Evolutionary conservation across 2,888 invertebrate genomes (phyloP), one percentile per base, ranked within the genome.

Genomic region (Ophraella communa): DNA sequence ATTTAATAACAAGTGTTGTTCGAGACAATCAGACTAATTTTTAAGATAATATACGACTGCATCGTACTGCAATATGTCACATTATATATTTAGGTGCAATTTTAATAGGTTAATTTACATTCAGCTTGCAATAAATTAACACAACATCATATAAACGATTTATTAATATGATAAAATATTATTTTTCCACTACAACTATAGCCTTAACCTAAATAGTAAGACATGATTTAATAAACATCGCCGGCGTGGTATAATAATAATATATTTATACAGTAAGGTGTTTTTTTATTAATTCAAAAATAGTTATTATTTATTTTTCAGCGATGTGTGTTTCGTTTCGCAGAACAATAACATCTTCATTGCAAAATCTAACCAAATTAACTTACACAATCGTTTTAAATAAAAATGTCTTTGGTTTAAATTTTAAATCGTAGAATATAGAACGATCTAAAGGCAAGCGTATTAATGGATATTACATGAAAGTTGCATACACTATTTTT

Each of bases 121-220:
- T 39, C 39, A 39, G 17, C 52, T 59, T 27, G 42, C 52, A 58
- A 63, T 21, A 44, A 62, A 60, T 67, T 60, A 67, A 57, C 67
- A 62, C 67, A 67, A 60, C 53, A n/a, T n/a, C n/a, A 60, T 51
- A 42, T 51, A 42, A 60, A 60, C 64, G 65, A 59, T 59, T 62
- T 67, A 67, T 65, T 55, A 63, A 62, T 56, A 65, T 53, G 57
- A 63, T 54, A 65, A 30, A 59, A 62, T 60, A 62, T 33, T 58
- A 66, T 66, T 67, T 67, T 64, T 67, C 56, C 67, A 57, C 54
- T 65, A 62, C 57, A 60, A 60, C 18, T 47, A 30, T 39, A 56
- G 60, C 67, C 67, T 67, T 65, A 59, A 67, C 67, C 67, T 52
- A 67, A 60, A 62, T 67, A 67, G 27, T 49, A 33, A 21, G 49